These are phyloP conservation scores for Limosa lapponica DNA, from an alignment of 2,797 vertebrate genomes.

Conservation along the genomic window DNA sequence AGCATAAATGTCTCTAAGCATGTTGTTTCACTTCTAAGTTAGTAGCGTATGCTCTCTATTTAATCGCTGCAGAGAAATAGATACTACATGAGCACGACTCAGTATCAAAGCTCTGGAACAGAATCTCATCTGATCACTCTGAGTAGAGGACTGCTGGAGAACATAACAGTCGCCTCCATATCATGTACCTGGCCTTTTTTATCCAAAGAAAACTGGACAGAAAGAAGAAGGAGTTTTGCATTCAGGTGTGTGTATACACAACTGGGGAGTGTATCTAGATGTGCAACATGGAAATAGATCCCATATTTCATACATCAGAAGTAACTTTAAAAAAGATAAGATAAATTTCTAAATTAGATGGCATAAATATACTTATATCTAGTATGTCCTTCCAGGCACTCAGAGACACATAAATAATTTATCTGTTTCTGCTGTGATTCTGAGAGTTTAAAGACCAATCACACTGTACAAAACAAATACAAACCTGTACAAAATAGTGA, in stretches of 20 bases:
- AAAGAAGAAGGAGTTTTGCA: background rate
- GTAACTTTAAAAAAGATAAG: background rate
- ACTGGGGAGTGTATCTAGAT: accelerated
- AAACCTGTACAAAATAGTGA: background rate
- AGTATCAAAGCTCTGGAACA: background rate
- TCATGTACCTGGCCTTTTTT: background rate
- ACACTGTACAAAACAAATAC: background rate
- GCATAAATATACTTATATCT: background rate
- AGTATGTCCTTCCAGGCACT: background rate
- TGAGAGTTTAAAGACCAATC: background rate
- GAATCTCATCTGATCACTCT: background rate
- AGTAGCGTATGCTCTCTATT: background rate
- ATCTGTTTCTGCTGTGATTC: background rate
- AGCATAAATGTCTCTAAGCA: background rate
- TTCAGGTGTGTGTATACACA: background rate
- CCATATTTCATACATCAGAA: background rate
- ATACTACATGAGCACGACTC: background rate
- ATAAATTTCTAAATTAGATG: background rate
- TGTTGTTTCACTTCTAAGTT: background rate
- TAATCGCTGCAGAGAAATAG: background rate
- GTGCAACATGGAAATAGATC: background rate
- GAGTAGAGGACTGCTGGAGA: background rate
- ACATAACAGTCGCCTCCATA: background rate
- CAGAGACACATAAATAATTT: background rate
- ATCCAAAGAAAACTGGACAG: accelerated